These are phyloP conservation scores for Ptyas mucosa DNA, from an alignment of 2,113 vertebrate species.

Conservation along the genomic window DNA sequence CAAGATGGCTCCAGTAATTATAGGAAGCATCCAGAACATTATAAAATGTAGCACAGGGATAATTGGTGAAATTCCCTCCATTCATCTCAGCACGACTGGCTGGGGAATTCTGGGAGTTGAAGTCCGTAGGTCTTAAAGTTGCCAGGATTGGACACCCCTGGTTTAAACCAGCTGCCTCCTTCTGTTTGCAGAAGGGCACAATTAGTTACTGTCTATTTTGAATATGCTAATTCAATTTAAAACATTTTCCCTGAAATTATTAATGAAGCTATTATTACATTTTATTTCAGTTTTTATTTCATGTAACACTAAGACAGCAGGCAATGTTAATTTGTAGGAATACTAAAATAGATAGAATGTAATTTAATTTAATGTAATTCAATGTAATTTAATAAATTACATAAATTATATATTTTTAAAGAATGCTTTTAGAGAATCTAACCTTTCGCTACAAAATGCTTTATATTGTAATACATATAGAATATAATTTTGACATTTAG, in stretches of 20 bases:
- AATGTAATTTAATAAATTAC: too few relatives aligned
- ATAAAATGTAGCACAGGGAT: background rate
- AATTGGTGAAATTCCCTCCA: background rate
- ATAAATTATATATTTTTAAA: slow-evolving; percentile 57
- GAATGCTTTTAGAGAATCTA: slow-evolving; percentile 59
- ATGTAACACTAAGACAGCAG: background rate
- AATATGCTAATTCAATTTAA: background rate
- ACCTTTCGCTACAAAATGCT: slow-evolving; percentile 62
- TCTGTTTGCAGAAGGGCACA: background rate
- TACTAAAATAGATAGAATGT: slow-evolving; percentile 38
- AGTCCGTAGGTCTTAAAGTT: background rate
- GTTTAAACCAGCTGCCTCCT: background rate
- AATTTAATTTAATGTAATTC: too few relatives aligned
- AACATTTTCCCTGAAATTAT: background rate
- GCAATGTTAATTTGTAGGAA: slow-evolving; percentile 29
- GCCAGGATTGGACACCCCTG: background rate
- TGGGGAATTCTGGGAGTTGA: background rate
- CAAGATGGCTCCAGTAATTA: background rate
- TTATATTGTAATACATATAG: slow-evolving; percentile 51
- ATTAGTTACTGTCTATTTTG: background rate
- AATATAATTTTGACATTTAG: slow-evolving; percentile 54
- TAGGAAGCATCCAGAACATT: background rate
- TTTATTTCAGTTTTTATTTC: background rate
- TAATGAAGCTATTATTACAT: background rate
- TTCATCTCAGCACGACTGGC: background rate